A percentile compares a stretch with the other conserved stretches of the same genome.
phyloP scores from a whole-genome alignment of 2,888 invertebrate genomes.

The Hedya salicella region DNA sequence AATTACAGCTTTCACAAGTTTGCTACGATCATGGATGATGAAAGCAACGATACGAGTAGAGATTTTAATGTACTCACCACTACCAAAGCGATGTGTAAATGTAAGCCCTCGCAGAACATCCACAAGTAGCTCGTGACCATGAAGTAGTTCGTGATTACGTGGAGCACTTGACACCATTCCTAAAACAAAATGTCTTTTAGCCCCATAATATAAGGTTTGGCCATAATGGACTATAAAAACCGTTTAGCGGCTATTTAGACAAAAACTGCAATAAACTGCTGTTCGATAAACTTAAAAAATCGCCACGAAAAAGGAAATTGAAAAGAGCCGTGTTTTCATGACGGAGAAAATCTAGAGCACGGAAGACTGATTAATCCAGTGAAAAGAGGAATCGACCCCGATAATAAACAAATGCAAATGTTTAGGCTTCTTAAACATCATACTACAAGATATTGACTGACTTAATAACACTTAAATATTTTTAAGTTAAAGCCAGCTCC shows the following conservation, averaged over 20 bases:
- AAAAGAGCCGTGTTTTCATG: not conserved
- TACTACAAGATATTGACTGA: too few species aligned
- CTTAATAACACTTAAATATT: too few species aligned
- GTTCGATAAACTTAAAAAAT: not conserved
- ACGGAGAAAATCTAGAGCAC: too few species aligned
- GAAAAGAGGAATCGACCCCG: too few species aligned
- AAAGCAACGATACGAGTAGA: too few species aligned
- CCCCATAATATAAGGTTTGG: not conserved
- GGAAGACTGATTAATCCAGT: too few species aligned
- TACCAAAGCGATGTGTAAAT: slow-evolving; percentile 90
- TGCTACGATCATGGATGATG: too few species aligned
- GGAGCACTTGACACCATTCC: slow-evolving; percentile 89
- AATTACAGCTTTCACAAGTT: too few species aligned
- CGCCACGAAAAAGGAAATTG: not conserved
- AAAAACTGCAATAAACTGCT: not conserved
- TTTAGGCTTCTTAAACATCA: too few species aligned
- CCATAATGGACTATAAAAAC: slow-evolving; percentile 1
- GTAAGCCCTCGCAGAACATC: slow-evolving; percentile 93
- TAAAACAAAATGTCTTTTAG: slow-evolving; percentile 56
- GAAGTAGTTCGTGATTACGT: slow-evolving; percentile 88
- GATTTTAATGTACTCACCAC: slow-evolving; percentile 85
- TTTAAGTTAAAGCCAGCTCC: too few species aligned
- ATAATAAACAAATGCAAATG: too few species aligned
- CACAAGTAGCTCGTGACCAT: slow-evolving; percentile 92
- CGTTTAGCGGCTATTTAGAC: not conserved